Conservation (phyloP, 2,888 invertebrate species). For the Sialis lutaria region DNA sequence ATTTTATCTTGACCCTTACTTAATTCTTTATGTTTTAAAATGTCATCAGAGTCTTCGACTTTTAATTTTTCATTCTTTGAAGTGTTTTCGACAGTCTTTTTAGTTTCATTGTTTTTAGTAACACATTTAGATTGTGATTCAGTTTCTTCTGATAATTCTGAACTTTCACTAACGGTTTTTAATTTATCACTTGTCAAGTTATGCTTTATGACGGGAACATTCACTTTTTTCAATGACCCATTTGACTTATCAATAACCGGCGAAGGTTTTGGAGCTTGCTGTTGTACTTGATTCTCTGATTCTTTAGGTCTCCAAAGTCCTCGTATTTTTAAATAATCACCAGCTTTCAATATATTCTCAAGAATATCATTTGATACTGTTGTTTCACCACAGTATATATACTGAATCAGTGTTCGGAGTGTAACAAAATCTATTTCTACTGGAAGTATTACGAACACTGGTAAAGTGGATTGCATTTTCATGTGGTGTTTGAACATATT, state of each 20-base stretch:
- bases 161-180: neutral
- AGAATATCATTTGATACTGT: conserved; percentile 73
- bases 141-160: neutral
- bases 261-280: conserved; percentile 16
- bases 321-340: conserved; percentile 63
- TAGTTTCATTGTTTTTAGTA: neutral
- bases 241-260: conserved; percentile 16
- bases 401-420: conserved; percentile 63
- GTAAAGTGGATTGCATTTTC: conserved; percentile 16
- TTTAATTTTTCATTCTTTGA: neutral
- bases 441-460: conserved; percentile 55
- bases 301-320: conserved; percentile 59
- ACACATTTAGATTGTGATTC: neutral
- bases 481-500: conserved; percentile 30
- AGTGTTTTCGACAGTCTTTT: neutral
- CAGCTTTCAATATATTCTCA: conserved; percentile 63
- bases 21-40: no score
- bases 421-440: conserved; percentile 67
- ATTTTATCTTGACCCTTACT: neutral
- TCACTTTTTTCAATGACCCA: neutral
- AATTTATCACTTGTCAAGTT: neutral
- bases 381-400: conserved; percentile 69
- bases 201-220: neutral
- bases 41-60: no score
- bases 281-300: conserved; percentile 19